Evolutionary conservation across 2,888 invertebrate genomes (phyloP).

Genomic region (Harpalus rubripes): DNA sequence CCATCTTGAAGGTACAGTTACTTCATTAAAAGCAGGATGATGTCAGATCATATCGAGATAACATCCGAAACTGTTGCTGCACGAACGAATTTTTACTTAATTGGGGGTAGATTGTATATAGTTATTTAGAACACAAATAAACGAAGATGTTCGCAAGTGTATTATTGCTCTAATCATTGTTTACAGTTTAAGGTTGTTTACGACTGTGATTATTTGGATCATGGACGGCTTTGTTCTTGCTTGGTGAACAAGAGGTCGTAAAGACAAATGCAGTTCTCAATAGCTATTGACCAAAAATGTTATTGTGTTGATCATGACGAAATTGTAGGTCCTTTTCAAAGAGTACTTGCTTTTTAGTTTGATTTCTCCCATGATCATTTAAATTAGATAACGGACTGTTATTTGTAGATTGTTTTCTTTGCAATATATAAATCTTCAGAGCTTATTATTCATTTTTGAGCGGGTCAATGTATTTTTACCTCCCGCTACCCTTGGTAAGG

Average conservation of each 20-base stretch:
- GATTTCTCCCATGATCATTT: no score
- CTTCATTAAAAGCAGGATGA: slow-evolving; percentile 54
- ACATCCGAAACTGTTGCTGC: slow-evolving; percentile 12
- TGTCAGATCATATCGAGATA: slow-evolving; percentile 47
- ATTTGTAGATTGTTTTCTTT: no score
- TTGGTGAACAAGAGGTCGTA: neutral
- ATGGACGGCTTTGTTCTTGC: neutral
- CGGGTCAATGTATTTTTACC: no score
- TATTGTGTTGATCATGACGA: no score
- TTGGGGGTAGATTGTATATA: slow-evolving; percentile 22
- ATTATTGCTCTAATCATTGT: neutral
- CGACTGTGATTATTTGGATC: neutral
- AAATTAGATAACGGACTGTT: no score
- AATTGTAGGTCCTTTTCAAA: no score
- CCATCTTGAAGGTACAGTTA: slow-evolving; percentile 43
- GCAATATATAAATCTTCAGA: no score
- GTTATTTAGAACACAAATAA: slow-evolving; percentile 25
- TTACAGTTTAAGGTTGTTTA: neutral
- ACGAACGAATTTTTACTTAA: slow-evolving; percentile 22
- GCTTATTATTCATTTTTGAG: no score
- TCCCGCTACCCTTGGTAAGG: no score
- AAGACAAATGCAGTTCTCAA: neutral
- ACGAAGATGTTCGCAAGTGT: neutral
- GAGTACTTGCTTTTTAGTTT: no score
- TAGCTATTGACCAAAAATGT: no score